Evolutionary conservation across 2,888 invertebrate species (phyloP).

Genomic region (Leptothorax acervorum): DNA sequence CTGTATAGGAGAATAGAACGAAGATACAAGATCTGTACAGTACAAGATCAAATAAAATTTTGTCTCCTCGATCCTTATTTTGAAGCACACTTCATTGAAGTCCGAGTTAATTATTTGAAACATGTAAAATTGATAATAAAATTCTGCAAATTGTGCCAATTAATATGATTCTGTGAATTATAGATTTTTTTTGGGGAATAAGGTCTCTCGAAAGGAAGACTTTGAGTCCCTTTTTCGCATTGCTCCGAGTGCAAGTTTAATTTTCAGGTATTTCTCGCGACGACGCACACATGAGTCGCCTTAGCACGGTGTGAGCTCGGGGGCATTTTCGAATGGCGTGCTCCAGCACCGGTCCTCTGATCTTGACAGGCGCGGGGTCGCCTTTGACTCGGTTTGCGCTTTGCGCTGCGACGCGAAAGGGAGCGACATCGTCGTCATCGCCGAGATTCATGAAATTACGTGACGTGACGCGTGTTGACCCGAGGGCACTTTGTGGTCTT

Average conservation of each 20-base stretch:
- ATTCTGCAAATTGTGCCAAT: neutral
- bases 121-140: neutral
- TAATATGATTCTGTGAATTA: neutral
- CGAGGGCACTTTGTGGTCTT: constrained; percentile 71
- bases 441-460: constrained; percentile 70
- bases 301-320: constrained; percentile 14
- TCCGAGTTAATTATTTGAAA: neutral
- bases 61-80: neutral
- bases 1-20: neutral
- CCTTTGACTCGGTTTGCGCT: constrained; percentile 70
- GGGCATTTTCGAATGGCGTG: constrained; percentile 44
- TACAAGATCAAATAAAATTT: neutral
- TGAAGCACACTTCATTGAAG: neutral
- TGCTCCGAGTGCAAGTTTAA: constrained; percentile 27
- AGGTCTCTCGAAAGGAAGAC: neutral
- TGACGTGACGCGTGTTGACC: constrained; percentile 74
- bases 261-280: constrained; percentile 43
- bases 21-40: neutral
- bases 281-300: constrained; percentile 2
- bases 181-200: neutral
- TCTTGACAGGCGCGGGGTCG: constrained; percentile 53
- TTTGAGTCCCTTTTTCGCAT: neutral
- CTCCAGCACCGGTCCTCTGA: constrained; percentile 52
- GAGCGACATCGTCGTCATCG: constrained; percentile 55
- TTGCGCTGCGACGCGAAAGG: constrained; percentile 63